Evolutionary conservation across 2,113 vertebrate genomes (phyloP).

Genomic region (Salvelinus namaycush): DNA sequence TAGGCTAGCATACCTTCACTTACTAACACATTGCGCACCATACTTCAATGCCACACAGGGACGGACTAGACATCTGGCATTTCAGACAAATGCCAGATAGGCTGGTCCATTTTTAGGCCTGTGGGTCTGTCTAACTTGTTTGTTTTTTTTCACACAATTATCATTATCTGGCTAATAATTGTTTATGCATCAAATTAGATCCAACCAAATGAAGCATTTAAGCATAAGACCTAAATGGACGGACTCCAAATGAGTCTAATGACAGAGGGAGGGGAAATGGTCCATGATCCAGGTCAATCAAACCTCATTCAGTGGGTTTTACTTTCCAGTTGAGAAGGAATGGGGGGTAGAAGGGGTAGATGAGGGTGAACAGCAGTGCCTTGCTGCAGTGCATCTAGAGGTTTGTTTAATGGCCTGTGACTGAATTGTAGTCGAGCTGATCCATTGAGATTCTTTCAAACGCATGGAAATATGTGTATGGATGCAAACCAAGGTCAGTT

Average conservation of each 20-base stretch:
- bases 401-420: constrained; percentile 7
- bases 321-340: constrained; percentile 4
- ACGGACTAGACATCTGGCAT: too few relatives aligned
- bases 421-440: not conserved
- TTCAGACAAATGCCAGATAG: too few relatives aligned
- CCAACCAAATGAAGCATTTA: constrained; percentile 15
- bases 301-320: not conserved
- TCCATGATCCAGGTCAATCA: not conserved
- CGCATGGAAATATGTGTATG: too few relatives aligned
- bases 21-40: not conserved
- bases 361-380: not conserved
- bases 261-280: constrained; percentile 8
- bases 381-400: not conserved
- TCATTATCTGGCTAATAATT: too few relatives aligned
- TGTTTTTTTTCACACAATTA: too few relatives aligned
- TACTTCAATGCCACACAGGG: not conserved
- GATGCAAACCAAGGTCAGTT: too few relatives aligned
- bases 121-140: too few relatives aligned
- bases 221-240: not conserved
- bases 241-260: constrained; percentile 26
- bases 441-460: not conserved
- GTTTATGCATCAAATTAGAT: not conserved
- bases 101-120: too few relatives aligned
- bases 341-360: not conserved
- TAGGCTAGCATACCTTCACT: not conserved